Evolutionary conservation across 30 jellyfish, hydroid and myxozoan genomes (phyloP).

Genomic region (Catostylus mosaicus): DNA sequence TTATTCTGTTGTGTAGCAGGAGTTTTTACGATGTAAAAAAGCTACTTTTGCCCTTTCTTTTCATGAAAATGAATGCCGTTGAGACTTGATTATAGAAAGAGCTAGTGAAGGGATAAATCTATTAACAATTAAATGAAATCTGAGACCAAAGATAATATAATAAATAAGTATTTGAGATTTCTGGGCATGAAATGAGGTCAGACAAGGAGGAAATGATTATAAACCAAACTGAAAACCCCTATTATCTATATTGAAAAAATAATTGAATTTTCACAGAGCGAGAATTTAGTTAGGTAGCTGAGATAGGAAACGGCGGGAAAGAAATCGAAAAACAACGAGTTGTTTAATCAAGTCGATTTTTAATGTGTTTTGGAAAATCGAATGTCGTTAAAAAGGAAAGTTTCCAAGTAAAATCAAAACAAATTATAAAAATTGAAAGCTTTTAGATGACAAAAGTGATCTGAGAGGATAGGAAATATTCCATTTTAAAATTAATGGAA

Average conservation of each 20-base stretch:
- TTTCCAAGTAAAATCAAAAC: constrained; percentile 1
- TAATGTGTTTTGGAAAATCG: neutral
- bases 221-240: neutral
- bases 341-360: neutral
- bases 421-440: neutral
- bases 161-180: neutral
- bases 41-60: too few species aligned
- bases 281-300: neutral
- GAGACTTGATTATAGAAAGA: neutral
- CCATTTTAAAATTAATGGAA: neutral
- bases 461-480: neutral
- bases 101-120: neutral
- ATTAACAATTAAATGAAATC: neutral
- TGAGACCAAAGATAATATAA: neutral
- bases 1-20: too few species aligned
- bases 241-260: neutral
- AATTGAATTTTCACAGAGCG: neutral
- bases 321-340: neutral
- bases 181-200: neutral
- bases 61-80: too few species aligned
- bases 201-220: neutral
- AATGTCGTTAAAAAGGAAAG: neutral
- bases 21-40: too few species aligned
- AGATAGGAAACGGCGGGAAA: neutral
- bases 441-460: neutral